phyloP scores from a whole-genome alignment of 2,888 invertebrate genomes.

The Drosophila demipolita region DNA sequence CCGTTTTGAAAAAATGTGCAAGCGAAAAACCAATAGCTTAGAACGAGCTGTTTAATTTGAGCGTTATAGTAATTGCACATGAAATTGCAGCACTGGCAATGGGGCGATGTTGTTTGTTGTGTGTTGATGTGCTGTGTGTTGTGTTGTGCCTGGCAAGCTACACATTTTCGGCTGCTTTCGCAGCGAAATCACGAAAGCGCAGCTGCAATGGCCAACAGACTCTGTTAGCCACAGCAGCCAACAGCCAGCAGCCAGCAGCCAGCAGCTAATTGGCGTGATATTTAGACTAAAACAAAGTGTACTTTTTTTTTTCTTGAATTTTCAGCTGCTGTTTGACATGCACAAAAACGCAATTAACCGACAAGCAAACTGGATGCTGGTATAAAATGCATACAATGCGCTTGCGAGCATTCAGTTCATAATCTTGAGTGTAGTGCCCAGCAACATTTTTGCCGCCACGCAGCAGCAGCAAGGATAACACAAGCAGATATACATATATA shows the following conservation, averaged over 20 bases:
- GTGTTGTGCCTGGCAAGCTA: constrained; percentile 7
- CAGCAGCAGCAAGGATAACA: constrained; percentile 50
- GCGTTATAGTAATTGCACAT: constrained; percentile 61
- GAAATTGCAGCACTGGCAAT: constrained; percentile 51
- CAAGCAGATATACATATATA: neutral
- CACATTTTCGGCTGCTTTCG: constrained; percentile 65
- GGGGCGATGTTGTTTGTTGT: constrained; percentile 15
- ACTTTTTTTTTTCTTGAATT: constrained; percentile 47
- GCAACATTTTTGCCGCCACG: constrained; percentile 44
- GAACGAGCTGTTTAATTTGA: constrained; percentile 67
- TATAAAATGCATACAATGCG: constrained; percentile 81
- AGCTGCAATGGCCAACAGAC: constrained; percentile 60
- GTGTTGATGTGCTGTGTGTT: constrained; percentile 17
- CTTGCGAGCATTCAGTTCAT: constrained; percentile 77
- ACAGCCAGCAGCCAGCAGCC: constrained; percentile 8
- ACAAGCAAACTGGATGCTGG: constrained; percentile 55
- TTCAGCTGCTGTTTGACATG: constrained; percentile 68
- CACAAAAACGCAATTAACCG: constrained; percentile 67
- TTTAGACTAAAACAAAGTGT: constrained; percentile 81
- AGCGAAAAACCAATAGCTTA: constrained; percentile 77
- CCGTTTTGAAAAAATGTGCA: constrained; percentile 46
- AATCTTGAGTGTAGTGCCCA: constrained; percentile 64
- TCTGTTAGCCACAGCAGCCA: constrained; percentile 8
- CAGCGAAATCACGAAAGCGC: constrained; percentile 77
- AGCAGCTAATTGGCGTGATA: constrained; percentile 73